A percentile compares a stretch with the other conserved stretches of the same genome.
These are phyloP conservation scores for Peromyscus melanophrys DNA, from an alignment of 2,797 vertebrate species.

Conservation along the genomic window DNA sequence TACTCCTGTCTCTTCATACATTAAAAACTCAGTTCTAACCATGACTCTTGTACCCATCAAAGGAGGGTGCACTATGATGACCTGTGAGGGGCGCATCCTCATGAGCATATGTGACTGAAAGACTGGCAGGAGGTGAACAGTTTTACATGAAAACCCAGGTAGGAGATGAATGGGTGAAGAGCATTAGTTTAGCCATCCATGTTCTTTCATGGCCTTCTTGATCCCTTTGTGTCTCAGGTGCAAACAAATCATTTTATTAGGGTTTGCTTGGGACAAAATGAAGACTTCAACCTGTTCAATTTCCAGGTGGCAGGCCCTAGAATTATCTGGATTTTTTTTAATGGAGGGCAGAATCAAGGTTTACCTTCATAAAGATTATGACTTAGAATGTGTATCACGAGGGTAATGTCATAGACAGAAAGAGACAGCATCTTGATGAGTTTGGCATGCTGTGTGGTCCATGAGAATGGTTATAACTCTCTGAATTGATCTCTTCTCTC, in stretches of 20 bases:
- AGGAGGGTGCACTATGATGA: background rate
- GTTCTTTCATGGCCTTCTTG: background rate
- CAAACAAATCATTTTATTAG: background rate
- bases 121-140: background rate
- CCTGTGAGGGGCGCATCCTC: background rate
- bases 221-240: background rate
- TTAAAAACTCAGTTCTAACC: background rate
- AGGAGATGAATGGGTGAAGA: background rate
- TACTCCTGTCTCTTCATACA: background rate
- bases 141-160: background rate
- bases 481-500: background rate
- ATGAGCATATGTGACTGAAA: too few species aligned
- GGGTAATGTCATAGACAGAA: too few species aligned
- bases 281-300: background rate
- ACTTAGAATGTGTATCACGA: background rate
- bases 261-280: background rate
- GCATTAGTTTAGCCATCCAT: background rate
- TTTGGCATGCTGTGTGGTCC: background rate
- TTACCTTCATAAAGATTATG: background rate
- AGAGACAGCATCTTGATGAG: too few species aligned
- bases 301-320: background rate
- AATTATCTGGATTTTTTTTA: background rate
- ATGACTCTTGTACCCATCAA: fast-evolving
- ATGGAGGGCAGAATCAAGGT: background rate
- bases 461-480: background rate